Base-by-base conservation (phyloP, 2,888 invertebrate species). In the Ferrisia virgata region DNA sequence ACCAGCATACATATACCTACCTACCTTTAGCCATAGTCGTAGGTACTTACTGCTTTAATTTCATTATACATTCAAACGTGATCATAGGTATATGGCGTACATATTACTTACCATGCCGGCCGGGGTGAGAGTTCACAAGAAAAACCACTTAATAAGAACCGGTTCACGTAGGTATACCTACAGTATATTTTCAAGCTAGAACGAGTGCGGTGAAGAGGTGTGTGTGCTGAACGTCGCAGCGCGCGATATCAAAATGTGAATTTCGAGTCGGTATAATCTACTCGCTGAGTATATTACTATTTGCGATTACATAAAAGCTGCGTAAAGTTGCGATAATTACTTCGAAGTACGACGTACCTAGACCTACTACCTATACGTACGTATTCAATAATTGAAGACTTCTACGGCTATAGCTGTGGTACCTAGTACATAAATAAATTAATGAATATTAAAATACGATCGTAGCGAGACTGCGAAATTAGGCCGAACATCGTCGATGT, bases 51-150 rank as follows among this genome's bases (percentile, higher is more conserved):
- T 53, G 53, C 8, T 53, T 22, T 64, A 64, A 64, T 64, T 64
- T 64, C 64, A 64, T 64, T 64, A 64, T 64, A 64, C 28, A 64
- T 64, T 28, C 28, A 64, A 4, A 28, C 64, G 64, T 64, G 64
- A 64, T 64, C 28, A 15, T 28, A 64, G 58, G 58, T 58, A 15
- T 64, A 28, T 28, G 64, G 28, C 28, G 28, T 64, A 28, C 28
- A 28, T 64, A 64, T 64, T 28, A 64, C 25, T 28, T 64, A 79
- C 53, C 22, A 25, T 8, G 80, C 43, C 80, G 80, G 80, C 43
- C 80, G 80, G 80, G 80, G 80, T 80, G 80, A 80, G 80, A 80
- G 80, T 80, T 80, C 80, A 53, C 53, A 47, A 80, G 80, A 80
- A 80, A 80, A 80, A 80, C 53, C 53, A 80, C 53, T 53, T 53